Conservation (phyloP, 2,888 invertebrate genomes). For the Diachrysia chrysitis region DNA sequence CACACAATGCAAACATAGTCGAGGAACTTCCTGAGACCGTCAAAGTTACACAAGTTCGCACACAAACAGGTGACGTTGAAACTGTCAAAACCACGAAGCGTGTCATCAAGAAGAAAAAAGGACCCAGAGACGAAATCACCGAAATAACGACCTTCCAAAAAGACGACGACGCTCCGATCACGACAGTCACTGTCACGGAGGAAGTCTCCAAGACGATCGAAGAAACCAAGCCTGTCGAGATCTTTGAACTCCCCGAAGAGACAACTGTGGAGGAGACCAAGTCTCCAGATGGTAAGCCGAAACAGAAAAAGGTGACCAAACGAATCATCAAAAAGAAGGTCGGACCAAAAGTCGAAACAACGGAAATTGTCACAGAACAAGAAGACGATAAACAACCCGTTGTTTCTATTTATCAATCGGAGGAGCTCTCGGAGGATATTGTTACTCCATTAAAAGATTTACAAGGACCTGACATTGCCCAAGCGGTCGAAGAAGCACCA, state of each 20-base stretch:
- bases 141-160: constrained; percentile 58
- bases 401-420: constrained; percentile 66
- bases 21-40: constrained; percentile 52
- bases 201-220: constrained; percentile 15
- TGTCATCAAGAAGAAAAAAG: constrained; percentile 59
- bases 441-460: background rate
- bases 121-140: constrained; percentile 54
- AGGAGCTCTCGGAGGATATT: constrained; percentile 5
- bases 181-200: constrained; percentile 41
- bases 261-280: background rate
- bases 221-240: constrained; percentile 24
- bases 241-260: background rate
- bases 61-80: constrained; percentile 61
- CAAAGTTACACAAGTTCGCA: constrained; percentile 48
- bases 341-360: constrained; percentile 65
- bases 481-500: constrained; percentile 14
- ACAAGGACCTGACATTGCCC: background rate
- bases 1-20: constrained; percentile 63
- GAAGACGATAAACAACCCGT: constrained; percentile 82
- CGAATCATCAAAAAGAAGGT: constrained; percentile 79
- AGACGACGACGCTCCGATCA: constrained; percentile 60
- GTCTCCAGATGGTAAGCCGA: constrained; percentile 53
- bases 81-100: constrained; percentile 66
- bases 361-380: constrained; percentile 76
- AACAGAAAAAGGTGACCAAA: constrained; percentile 48